Percentiles rank a stretch among this genome's conserved stretches.
phyloP scores from a whole-genome alignment of 2,113 vertebrate genomes.

The Gadus chalcogrammus region DNA sequence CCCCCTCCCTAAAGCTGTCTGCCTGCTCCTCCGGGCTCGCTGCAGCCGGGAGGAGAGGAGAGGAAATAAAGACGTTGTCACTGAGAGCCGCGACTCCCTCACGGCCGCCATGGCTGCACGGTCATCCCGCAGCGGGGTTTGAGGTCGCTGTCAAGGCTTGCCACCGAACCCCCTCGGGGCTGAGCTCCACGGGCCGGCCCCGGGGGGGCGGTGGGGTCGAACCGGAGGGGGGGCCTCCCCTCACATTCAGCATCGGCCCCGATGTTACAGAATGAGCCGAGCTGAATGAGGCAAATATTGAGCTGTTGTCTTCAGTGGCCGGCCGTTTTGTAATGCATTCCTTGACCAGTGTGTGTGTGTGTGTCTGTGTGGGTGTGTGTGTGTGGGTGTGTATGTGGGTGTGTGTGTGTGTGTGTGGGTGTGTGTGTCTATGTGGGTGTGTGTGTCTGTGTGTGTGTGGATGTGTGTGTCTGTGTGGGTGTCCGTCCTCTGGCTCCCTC shows the following conservation, averaged over 20 bases:
- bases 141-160: neutral
- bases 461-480: too few relatives aligned
- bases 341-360: constrained; percentile 45
- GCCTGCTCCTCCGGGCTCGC: constrained; percentile 47
- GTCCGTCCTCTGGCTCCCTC: constrained; percentile 54
- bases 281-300: constrained; percentile 64
- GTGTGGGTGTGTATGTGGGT: neutral
- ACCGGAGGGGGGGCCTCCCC: constrained; percentile 4
- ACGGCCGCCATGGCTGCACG: constrained; percentile 56
- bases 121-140: constrained; percentile 43
- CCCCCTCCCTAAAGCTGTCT: constrained; percentile 70
- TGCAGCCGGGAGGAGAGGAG: constrained; percentile 27
- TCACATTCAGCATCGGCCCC: constrained; percentile 35
- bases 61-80: constrained; percentile 68
- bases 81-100: constrained; percentile 51
- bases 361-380: constrained; percentile 32
- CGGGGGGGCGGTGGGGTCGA: constrained; percentile 1
- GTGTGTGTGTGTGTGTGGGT: neutral
- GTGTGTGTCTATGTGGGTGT: neutral
- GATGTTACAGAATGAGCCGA: constrained; percentile 48
- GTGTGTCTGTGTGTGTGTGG: neutral
- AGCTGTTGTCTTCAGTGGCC: constrained; percentile 53
- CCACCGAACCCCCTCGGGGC: too few relatives aligned
- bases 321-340: constrained; percentile 45
- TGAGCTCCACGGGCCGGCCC: neutral